Evolutionary conservation across 2,797 vertebrate genomes (phyloP), one percentile per base, ranked within the genome.

Genomic region (Dallia pectoralis): DNA sequence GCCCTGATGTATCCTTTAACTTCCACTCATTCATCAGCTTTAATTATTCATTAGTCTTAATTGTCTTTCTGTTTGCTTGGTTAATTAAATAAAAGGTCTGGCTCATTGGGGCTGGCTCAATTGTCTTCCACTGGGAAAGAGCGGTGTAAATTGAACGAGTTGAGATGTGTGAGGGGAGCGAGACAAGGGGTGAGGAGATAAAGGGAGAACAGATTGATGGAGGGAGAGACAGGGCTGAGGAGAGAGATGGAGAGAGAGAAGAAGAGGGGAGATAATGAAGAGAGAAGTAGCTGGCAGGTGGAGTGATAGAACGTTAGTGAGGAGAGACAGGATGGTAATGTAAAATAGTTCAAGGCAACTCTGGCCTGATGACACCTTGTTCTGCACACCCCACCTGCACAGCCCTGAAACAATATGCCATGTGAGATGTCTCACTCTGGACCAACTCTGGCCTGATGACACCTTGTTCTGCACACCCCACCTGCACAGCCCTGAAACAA

Each of bases 1-100:
- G 81, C 78, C 4, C 73, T 15, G 74, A 78, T 77, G 83, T 70
- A 73, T 82, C 83, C 82, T 77, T 72, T 69, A 82, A 81, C 85
- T 81, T 81, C 78, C 64, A 78, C 79, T 86, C 81, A 77, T 86
- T 87, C 87, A 87, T 87, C 86, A 86, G 79, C 70, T 74, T 83
- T 85, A 89, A 89, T 88, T 85, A 82, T 61, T 68, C 49, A 61
- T 67, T 63, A 47, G 33, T 29, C 53, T 68, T 79, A 84, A 84
- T 78, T 73, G 77, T 69, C 74, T 85, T 75, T 79, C 74, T 74
- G 48, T 70, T 79, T 77, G 70, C 32, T 64, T 69, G 36, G 67
- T 73, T 86, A 86, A 87, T 87, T 85, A 77, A 84, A 86, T 86
- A 80, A 81, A 78, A 72, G 76, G 75, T 9, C 15, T 27, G 3